Percentiles rank a stretch among this genome's conserved stretches.
phyloP scores from a whole-genome alignment of 2,113 vertebrate genomes.

The Heptranchias perlo region DNA sequence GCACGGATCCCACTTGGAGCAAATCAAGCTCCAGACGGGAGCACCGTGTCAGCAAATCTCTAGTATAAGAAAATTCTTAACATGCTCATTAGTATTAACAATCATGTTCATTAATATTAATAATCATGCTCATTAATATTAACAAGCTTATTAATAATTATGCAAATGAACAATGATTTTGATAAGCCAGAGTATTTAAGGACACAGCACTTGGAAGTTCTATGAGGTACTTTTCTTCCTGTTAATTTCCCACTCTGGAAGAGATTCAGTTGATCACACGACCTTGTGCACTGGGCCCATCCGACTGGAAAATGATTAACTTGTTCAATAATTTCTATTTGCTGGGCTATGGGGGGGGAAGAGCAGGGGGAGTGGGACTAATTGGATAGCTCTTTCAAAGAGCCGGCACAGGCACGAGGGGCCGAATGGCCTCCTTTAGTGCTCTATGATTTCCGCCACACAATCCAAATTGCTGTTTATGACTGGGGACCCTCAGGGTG shows the following conservation, averaged over 20 bases:
- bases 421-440: background rate
- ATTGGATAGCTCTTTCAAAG: background rate
- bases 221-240: background rate
- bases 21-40: background rate
- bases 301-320: background rate
- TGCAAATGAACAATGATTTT: background rate
- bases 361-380: background rate
- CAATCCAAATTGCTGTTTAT: background rate
- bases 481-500: background rate
- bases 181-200: background rate
- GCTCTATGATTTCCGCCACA: background rate
- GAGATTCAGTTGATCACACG: background rate
- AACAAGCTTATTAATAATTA: background rate
- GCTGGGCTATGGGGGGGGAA: background rate
- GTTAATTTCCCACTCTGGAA: background rate
- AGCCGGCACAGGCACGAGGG: background rate
- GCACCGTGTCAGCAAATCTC: background rate
- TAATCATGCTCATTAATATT: background rate
- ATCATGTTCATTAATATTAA: background rate
- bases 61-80: background rate
- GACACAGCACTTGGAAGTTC: background rate
- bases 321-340: background rate
- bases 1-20: background rate
- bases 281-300: background rate
- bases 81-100: background rate